phyloP scores from a whole-genome alignment of 2,888 invertebrate genomes.

The Pimpla rufipes region DNA sequence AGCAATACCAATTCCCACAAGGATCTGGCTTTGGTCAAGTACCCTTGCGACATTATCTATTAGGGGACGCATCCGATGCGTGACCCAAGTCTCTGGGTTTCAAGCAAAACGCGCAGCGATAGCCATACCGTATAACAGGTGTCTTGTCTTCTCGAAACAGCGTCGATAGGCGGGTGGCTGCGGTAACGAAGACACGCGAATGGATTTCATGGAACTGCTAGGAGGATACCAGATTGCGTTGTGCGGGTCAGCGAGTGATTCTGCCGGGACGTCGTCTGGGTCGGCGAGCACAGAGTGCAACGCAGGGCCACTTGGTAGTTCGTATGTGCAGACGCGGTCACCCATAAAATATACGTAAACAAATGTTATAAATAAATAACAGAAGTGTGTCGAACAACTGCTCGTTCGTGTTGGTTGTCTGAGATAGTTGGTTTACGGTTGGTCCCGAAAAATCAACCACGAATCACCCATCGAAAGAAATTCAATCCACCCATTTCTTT shows the following conservation, averaged over 20 bases:
- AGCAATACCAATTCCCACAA: too few species aligned
- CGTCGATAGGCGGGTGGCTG: background rate
- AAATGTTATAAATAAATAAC: too few species aligned
- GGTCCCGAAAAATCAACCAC: too few species aligned
- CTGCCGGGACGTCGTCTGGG: slow-evolving; percentile 34
- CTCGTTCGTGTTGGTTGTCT: too few species aligned
- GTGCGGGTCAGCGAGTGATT: slow-evolving; percentile 34
- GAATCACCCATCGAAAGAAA: too few species aligned
- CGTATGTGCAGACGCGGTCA: too few species aligned
- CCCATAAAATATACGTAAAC: too few species aligned
- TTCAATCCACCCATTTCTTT: too few species aligned
- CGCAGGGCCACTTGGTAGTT: slow-evolving; percentile 4
- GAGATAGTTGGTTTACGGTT: too few species aligned
- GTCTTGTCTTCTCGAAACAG: background rate
- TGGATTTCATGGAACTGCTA: slow-evolving; percentile 6
- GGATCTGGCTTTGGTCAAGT: too few species aligned
- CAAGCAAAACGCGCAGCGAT: background rate
- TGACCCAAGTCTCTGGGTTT: background rate
- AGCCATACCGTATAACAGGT: too few species aligned
- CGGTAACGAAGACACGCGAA: background rate
- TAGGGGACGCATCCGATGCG: slow-evolving; percentile 22
- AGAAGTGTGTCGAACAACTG: too few species aligned
- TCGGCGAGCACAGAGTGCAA: slow-evolving; percentile 40
- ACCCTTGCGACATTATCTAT: slow-evolving; percentile 18
- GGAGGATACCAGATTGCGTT: background rate